phyloP scores from a whole-genome alignment of 2,113 vertebrate species.

The Nothocercus nigrocapillus region DNA sequence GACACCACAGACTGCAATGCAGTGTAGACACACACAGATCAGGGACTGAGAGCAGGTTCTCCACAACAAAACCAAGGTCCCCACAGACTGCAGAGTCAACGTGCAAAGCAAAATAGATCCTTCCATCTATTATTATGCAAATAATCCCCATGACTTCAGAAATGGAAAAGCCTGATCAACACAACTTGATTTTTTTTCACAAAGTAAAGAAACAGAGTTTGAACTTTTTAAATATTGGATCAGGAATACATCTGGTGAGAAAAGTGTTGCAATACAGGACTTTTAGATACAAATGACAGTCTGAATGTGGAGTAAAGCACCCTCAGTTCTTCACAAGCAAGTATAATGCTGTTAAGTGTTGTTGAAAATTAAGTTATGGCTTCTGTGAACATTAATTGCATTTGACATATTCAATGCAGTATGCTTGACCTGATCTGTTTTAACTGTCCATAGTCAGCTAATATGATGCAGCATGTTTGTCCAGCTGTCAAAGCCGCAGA shows the following conservation, averaged over 20 bases:
- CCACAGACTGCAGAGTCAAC: neutral
- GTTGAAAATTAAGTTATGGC: conserved; percentile 2
- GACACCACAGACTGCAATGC: neutral
- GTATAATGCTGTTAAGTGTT: neutral
- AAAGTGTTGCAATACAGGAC: neutral
- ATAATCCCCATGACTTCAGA: neutral
- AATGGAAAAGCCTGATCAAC: neutral
- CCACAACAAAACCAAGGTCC: neutral
- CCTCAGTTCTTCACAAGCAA: neutral
- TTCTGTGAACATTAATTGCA: neutral
- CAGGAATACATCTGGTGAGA: neutral
- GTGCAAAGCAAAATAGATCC: neutral
- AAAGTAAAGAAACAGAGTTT: neutral
- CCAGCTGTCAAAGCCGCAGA: neutral
- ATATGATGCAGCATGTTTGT: conserved; percentile 12
- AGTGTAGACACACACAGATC: neutral
- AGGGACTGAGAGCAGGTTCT: neutral
- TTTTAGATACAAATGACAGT: neutral
- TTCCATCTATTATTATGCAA: neutral
- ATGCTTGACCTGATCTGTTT: neutral
- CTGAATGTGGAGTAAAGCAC: neutral
- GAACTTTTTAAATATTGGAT: neutral
- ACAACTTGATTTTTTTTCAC: neutral
- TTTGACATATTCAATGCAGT: neutral
- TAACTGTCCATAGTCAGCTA: neutral